phyloP scores from a whole-genome alignment of 2,113 vertebrate species.

The Nothoprocta pentlandii region DNA sequence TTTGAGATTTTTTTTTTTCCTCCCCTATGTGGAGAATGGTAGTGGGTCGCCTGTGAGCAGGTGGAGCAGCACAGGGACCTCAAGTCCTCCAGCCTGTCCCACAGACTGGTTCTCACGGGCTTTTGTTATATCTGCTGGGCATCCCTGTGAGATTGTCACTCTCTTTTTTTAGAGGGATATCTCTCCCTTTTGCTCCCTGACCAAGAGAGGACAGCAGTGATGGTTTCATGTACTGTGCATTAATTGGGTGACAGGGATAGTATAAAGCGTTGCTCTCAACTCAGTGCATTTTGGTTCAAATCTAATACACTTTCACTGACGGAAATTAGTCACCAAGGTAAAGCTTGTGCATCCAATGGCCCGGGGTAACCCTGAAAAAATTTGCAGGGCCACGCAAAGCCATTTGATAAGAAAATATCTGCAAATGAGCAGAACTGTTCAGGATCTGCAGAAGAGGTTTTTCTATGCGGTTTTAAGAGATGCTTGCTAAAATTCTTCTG shows the following conservation, averaged over 20 bases:
- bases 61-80: not conserved
- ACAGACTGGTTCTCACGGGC: accelerated
- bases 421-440: not conserved
- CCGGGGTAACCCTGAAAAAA: not conserved
- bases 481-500: not conserved
- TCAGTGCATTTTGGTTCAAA: conserved; percentile 13
- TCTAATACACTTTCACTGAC: not conserved
- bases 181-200: not conserved
- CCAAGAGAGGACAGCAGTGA: not conserved
- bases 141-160: accelerated
- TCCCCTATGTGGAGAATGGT: accelerated
- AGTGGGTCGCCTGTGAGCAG: not conserved
- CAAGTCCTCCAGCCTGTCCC: not conserved
- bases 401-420: not conserved
- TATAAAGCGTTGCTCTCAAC: conserved; percentile 16
- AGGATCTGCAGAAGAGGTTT: not conserved
- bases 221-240: accelerated
- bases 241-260: not conserved
- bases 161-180: not conserved
- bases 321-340: not conserved
- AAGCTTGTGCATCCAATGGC: not conserved
- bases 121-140: accelerated
- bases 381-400: not conserved
- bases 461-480: not conserved
- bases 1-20: not conserved